Evolutionary conservation across 2,113 vertebrate species (phyloP).

Genomic region (Shinisaurus crocodilurus): DNA sequence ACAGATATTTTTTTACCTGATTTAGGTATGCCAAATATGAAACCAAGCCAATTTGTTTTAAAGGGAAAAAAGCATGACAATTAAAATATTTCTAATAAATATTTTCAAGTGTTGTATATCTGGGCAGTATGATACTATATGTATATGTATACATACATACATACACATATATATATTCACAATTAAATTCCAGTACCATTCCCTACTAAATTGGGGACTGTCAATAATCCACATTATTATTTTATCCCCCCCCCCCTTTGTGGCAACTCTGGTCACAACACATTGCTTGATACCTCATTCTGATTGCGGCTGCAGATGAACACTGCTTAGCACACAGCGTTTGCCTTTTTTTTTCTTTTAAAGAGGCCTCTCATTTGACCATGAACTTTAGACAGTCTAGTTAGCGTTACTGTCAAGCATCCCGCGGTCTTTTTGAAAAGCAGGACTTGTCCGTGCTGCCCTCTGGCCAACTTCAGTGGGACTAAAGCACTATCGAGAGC

Average conservation of each 20-base stretch:
- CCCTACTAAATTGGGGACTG: rapidly evolving
- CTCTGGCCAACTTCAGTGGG: constrained; percentile 86
- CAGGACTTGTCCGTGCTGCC: constrained; percentile 85
- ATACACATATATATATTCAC: not conserved
- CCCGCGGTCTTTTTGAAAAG: constrained; percentile 87
- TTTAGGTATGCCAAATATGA: not conserved
- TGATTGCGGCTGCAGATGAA: constrained; percentile 69
- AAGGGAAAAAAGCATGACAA: not conserved
- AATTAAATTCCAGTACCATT: constrained; percentile 48
- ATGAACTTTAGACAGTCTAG: constrained; percentile 89
- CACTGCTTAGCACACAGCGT: constrained; percentile 79
- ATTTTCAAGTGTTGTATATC: not conserved
- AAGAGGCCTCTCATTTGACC: constrained; percentile 84
- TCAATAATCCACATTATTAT: constrained; percentile 43
- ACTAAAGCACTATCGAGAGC: constrained; percentile 80
- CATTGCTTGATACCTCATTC: constrained; percentile 73
- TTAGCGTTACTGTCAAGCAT: constrained; percentile 89
- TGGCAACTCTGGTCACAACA: constrained; percentile 44
- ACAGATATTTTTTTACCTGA: not conserved
- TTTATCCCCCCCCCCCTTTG: constrained; percentile 1
- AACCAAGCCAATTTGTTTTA: not conserved
- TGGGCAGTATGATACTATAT: constrained; percentile 27
- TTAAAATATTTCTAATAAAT: not conserved
- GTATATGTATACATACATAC: not conserved
- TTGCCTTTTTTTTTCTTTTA: constrained; percentile 16